These are phyloP conservation scores for Triplophysa bombifrons DNA, from an alignment of 2,797 vertebrate genomes.

Conservation along the genomic window DNA sequence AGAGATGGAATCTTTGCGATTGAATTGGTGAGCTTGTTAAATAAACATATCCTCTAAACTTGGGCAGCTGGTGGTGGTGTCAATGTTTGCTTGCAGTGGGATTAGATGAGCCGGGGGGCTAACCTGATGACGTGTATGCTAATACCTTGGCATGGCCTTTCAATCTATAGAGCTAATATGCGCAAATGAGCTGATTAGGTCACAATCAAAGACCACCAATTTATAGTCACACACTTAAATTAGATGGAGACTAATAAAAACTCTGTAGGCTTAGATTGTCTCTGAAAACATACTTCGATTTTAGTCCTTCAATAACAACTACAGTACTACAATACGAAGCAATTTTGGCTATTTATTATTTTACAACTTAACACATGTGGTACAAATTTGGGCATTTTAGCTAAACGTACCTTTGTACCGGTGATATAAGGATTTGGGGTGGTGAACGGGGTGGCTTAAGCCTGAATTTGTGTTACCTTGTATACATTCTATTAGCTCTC, in stretches of 20 bases:
- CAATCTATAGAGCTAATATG: background rate
- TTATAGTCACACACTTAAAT: background rate
- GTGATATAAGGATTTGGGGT: no score
- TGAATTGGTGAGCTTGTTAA: constrained; percentile 56
- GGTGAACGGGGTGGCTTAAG: no score
- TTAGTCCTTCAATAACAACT: background rate
- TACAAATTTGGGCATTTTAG: no score
- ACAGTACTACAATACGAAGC: background rate
- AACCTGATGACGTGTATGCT: constrained; percentile 20
- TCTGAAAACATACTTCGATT: background rate
- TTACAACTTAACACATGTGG: background rate
- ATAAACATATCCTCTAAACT: constrained; percentile 61
- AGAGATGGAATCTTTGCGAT: constrained; percentile 48
- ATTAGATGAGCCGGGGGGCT: constrained; percentile 10
- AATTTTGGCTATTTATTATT: background rate
- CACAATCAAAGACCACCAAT: background rate
- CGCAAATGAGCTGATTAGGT: background rate
- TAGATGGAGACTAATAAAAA: background rate
- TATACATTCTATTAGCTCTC: no score
- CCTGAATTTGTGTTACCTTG: no score
- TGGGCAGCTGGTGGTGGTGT: constrained; percentile 63
- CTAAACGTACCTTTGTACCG: no score
- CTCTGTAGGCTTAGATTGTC: background rate
- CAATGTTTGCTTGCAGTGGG: constrained; percentile 55
- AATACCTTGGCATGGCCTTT: constrained; percentile 15